Conservation (phyloP, 2,113 vertebrate genomes). For the Scytalopus superciliaris region DNA sequence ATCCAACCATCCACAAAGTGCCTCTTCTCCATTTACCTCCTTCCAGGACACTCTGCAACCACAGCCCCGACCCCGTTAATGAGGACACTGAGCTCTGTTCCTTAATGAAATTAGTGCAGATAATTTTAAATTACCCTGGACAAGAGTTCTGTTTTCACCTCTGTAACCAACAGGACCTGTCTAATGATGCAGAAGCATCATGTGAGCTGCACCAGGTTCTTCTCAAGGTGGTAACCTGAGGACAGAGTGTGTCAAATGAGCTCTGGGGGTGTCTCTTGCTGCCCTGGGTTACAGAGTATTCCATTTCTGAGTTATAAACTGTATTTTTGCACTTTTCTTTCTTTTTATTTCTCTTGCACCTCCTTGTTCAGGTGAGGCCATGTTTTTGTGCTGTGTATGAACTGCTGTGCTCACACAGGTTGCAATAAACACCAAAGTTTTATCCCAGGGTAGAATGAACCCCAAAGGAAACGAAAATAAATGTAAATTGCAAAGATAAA, state of each 20-base stretch:
- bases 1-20: neutral
- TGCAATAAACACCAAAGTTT: neutral
- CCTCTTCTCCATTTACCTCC: neutral
- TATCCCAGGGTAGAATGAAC: neutral
- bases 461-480: neutral
- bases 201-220: neutral
- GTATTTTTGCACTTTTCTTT: neutral
- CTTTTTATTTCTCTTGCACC: neutral
- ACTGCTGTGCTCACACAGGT: neutral
- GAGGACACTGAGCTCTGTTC: neutral
- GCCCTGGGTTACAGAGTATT: neutral
- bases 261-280: neutral
- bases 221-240: neutral
- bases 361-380: neutral
- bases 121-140: neutral
- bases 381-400: neutral
- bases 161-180: neutral
- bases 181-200: neutral
- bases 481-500: neutral
- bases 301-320: neutral
- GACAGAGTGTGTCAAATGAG: neutral
- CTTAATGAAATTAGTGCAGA: neutral
- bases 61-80: neutral
- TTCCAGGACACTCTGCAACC: neutral
- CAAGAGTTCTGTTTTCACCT: neutral